Base-by-base conservation (phyloP, 2,113 vertebrate species). In the Ameiurus melas region DNA sequence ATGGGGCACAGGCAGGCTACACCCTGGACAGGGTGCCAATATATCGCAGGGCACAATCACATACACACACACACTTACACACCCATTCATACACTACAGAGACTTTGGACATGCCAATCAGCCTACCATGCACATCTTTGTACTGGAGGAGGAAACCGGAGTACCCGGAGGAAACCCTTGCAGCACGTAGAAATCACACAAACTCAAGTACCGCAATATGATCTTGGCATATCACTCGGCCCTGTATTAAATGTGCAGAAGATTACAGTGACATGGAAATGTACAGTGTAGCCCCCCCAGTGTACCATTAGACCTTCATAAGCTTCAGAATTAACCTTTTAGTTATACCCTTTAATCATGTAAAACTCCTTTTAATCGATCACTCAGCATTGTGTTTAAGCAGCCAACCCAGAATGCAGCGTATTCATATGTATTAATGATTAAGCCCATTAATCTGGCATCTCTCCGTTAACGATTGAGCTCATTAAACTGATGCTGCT, bases 381-480 rank as follows among this genome's bases (percentile, higher is more conserved):
- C 79, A 1, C 19, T 57, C 27, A 10, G 5, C 51, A 2, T 57
- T 17, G n/a, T 58, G 79, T 81, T 30, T 5, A 10, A 9, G n/a
- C 16, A 43, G 33, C n/a, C 22, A 19, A 27, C 19, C 39, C 27
- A 64, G 30, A 27, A 73, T 27, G 14, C 51, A n/a, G 68, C 4
- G 12, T 75, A 36, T 75, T 43, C 47, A 4, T 84, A 30, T 68
- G 1, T 9, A 68, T 66, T 8, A 84, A 84, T 84, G 60, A 84
- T 84, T 84, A 51, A 84, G 13, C 62, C 43, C 62, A 84, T 84
- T 68, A 84, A 68, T 25, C 83, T 53, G 62, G 13, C 62, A 20
- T 68, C 25, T n/a, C 62, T 51, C 17, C 3, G 22, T 36, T 71
- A 71, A 85, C 73, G 51, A 85, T 14, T 57, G 51, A 73, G 30